Evolutionary conservation across 2,888 invertebrate genomes (phyloP).

Genomic region (Ennomos quercinarius): DNA sequence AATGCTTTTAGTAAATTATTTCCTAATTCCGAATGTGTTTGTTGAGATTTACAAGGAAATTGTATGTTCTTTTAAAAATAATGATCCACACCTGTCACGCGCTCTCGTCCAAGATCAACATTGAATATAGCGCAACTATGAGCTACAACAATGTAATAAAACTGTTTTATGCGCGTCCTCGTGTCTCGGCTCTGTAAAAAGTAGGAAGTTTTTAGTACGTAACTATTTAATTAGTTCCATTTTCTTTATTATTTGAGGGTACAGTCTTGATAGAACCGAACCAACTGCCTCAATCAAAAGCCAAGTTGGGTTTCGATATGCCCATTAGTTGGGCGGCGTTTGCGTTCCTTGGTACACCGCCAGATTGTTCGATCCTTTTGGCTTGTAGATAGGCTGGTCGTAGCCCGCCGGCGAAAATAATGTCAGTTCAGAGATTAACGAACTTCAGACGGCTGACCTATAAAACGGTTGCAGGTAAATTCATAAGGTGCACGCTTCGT

Average conservation of each 20-base stretch:
- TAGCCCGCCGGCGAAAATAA: constrained; percentile 77
- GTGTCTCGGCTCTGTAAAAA: constrained; percentile 33
- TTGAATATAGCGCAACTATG: constrained; percentile 50
- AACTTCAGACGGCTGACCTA: constrained; percentile 82
- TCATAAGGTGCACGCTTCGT: constrained; percentile 44
- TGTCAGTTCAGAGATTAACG: constrained; percentile 84
- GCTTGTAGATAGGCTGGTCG: constrained; percentile 79
- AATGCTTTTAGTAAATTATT: background rate
- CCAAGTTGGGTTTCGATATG: constrained; percentile 81
- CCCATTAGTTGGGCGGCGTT: constrained; percentile 76
- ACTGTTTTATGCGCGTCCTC: constrained; percentile 42
- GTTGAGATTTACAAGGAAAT: constrained; percentile 43
- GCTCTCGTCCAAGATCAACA: constrained; percentile 66
- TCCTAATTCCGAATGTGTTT: constrained; percentile 9
- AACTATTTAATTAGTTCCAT: constrained; percentile 37
- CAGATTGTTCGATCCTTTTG: constrained; percentile 84
- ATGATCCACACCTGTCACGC: constrained; percentile 62
- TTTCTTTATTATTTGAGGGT: constrained; percentile 16
- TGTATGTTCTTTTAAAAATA: constrained; percentile 40
- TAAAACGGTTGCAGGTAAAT: constrained; percentile 68
- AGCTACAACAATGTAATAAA: constrained; percentile 51
- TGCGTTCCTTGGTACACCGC: constrained; percentile 84
- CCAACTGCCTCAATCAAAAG: constrained; percentile 68
- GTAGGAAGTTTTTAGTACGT: constrained; percentile 34
- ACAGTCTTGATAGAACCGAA: constrained; percentile 19